A percentile compares a stretch with the other conserved stretches of the same genome.
These are phyloP conservation scores for Dermatemys mawii DNA, from an alignment of 2,113 vertebrate genomes.

Conservation along the genomic window DNA sequence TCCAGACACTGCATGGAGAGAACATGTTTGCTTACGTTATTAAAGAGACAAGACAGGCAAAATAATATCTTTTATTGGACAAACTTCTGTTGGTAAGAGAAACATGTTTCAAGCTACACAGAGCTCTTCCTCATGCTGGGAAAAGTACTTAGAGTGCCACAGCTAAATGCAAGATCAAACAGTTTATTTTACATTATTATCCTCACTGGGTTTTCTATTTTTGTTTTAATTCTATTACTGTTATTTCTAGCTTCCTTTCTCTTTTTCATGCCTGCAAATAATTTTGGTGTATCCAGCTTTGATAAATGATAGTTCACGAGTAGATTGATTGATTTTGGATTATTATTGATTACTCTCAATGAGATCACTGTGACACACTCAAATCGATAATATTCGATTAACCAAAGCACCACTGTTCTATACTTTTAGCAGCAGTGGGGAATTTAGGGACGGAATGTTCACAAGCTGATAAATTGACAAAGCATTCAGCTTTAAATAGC, in stretches of 20 bases:
- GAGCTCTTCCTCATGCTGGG: not conserved
- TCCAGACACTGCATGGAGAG: not conserved
- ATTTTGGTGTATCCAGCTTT: constrained; percentile 78
- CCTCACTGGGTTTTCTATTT: not conserved
- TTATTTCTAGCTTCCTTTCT: constrained; percentile 37
- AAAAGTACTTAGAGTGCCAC: not conserved
- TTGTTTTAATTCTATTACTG: constrained; percentile 2
- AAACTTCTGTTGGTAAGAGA: not conserved
- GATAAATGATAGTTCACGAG: constrained; percentile 78
- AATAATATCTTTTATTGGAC: not conserved
- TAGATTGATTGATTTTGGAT: constrained; percentile 84
- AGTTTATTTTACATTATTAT: not conserved
- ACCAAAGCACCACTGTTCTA: constrained; percentile 60
- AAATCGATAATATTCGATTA: constrained; percentile 83
- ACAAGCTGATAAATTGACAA: constrained; percentile 77
- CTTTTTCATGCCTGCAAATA: constrained; percentile 69
- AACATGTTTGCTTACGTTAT: not conserved
- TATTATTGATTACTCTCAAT: constrained; percentile 84
- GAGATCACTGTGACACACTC: constrained; percentile 79
- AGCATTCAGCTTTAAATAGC: constrained; percentile 75
- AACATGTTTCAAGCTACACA: not conserved
- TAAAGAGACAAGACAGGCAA: not conserved
- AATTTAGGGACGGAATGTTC: constrained; percentile 73
- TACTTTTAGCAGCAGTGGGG: constrained; percentile 49
- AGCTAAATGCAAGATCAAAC: not conserved